Conservation (phyloP, 2,797 vertebrate species). For the Mionectes olivaceus region DNA sequence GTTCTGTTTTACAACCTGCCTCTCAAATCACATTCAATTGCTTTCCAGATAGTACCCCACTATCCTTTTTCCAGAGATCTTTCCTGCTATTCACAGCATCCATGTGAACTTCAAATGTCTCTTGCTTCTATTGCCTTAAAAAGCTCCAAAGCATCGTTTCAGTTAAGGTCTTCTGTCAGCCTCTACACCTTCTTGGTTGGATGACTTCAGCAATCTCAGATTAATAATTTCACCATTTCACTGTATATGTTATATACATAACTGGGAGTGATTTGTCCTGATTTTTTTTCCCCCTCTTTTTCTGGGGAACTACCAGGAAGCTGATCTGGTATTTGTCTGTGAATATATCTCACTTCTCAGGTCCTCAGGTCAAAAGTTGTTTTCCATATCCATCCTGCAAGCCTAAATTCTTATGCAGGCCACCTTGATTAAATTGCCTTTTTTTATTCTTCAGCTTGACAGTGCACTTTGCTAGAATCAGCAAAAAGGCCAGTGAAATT, state of each 20-base stretch:
- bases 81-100: neutral
- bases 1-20: neutral
- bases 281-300: neutral
- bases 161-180: neutral
- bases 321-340: neutral
- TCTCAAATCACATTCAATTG: neutral
- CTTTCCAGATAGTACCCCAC: neutral
- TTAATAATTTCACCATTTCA: neutral
- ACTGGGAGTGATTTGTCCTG: neutral
- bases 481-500: neutral
- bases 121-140: neutral
- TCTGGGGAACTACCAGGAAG: neutral
- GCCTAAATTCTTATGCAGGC: neutral
- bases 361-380: neutral
- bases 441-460: neutral
- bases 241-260: neutral
- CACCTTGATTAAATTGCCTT: neutral
- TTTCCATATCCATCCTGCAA: neutral
- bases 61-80: neutral
- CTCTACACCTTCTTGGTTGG: neutral
- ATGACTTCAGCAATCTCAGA: neutral
- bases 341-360: neutral
- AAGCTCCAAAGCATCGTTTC: neutral
- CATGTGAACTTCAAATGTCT: neutral
- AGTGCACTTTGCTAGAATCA: neutral